Base-by-base conservation (phyloP, 2,113 vertebrate species). In the Monopterus albus region DNA sequence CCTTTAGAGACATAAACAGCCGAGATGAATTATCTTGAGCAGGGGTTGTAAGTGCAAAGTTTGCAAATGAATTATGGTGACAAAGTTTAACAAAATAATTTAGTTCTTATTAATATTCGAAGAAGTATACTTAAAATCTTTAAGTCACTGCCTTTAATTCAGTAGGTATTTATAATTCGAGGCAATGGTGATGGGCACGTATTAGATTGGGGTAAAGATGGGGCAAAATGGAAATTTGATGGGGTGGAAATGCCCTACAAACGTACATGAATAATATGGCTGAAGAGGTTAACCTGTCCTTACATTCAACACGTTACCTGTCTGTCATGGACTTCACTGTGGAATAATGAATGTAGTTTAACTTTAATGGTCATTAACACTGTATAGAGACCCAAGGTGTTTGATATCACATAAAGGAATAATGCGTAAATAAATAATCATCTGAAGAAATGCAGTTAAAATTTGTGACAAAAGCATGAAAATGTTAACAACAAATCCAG, bases 341-440 rank as follows among this genome's bases (percentile, higher is more conserved):
- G 40, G 25, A 45, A 29, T 31, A 39, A 53, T 38, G 23, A 58
- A 42, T 57, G n/a, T 66, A 36, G 50, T 58, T 47, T 14, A 51
- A 5, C n/a, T n/a, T n/a, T n/a, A n/a, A n/a, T 11, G 8, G 17
- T 51, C 6, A n/a, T 53, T 33, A 5, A 1, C 45, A 13, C 10
- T 18, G 29, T 35, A 52, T 31, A 3, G 26, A 33, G 28, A 33
- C 28, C 28, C 35, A 35, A 23, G 35, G 36, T 51, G n/a, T 6
- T 31, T 31, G 8, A 31, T 6, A 31, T 31, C 29, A 31, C 29
- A 31, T 6, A 31, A 31, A 31, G n/a, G n/a, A n/a, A n/a, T n/a
- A n/a, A n/a, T n/a, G n/a, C n/a, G n/a, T n/a, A n/a, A n/a, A n/a
- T n/a, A n/a, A n/a, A n/a, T n/a, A n/a, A n/a, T n/a, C n/a, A n/a